Evolutionary conservation across 2,888 invertebrate genomes (phyloP).

Genomic region (Spilosoma lubricipeda): DNA sequence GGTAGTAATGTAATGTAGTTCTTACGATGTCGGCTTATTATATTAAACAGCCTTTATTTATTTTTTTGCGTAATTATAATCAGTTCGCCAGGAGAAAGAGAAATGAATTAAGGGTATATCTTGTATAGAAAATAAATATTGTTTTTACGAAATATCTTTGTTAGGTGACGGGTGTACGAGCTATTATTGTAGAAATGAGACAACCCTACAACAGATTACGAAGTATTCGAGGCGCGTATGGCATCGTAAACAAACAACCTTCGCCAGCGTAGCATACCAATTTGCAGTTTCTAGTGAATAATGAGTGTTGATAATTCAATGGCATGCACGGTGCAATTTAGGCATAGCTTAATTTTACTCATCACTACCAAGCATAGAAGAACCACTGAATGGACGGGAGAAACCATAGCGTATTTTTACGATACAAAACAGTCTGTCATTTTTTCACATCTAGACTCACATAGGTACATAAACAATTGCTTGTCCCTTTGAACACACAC

Average conservation of each 20-base stretch:
- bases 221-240: conserved; percentile 74
- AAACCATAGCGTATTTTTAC: too few relatives aligned
- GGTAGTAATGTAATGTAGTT: background rate
- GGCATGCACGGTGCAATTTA: conserved; percentile 20
- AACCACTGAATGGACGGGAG: too few relatives aligned
- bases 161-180: too few relatives aligned
- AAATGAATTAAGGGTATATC: background rate
- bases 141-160: background rate
- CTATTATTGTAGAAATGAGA: background rate
- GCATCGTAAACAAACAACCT: conserved; percentile 77
- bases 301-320: conserved; percentile 53
- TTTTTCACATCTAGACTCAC: too few relatives aligned
- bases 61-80: too few relatives aligned
- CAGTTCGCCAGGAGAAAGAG: background rate
- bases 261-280: conserved; percentile 64
- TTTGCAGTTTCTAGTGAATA: conserved; percentile 45
- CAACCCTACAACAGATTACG: background rate
- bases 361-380: background rate
- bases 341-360: background rate
- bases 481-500: too few relatives aligned
- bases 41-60: too few relatives aligned
- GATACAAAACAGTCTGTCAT: too few relatives aligned
- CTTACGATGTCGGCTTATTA: background rate
- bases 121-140: background rate
- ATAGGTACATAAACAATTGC: too few relatives aligned